phyloP scores from a whole-genome alignment of 2,797 vertebrate genomes.

The Clarias platycephalus region DNA sequence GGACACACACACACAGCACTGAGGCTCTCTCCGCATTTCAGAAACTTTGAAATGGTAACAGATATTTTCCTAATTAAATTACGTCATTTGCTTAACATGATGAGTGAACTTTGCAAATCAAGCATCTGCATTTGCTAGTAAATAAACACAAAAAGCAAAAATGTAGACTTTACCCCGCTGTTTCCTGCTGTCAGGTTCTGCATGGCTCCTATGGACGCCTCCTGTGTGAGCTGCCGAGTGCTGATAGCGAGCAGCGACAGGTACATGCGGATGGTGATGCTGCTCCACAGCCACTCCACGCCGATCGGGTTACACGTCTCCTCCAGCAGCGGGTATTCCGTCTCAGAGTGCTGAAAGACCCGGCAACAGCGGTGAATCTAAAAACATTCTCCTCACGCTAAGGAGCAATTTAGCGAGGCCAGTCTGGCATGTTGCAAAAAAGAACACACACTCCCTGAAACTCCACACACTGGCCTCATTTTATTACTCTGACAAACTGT shows the following conservation, averaged over 20 bases:
- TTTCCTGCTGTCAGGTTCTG: slow-evolving; percentile 91
- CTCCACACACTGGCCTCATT: not conserved
- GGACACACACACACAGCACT: too few species aligned
- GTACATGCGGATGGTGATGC: slow-evolving; percentile 87
- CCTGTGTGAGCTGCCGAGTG: slow-evolving; percentile 78
- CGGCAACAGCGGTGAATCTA: not conserved
- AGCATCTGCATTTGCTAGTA: not conserved
- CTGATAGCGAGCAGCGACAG: slow-evolving; percentile 89
- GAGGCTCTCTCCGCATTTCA: too few species aligned
- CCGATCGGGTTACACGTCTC: slow-evolving; percentile 84
- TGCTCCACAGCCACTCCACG: slow-evolving; percentile 87
- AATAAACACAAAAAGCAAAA: not conserved
- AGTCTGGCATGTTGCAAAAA: not conserved
- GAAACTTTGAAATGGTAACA: not conserved
- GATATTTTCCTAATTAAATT: not conserved
- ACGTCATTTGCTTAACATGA: not conserved
- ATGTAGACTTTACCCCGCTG: slow-evolving; percentile 69
- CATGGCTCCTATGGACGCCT: slow-evolving; percentile 87
- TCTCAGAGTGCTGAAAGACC: slow-evolving; percentile 53
- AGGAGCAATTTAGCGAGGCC: not conserved
- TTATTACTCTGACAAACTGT: not conserved
- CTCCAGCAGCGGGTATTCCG: slow-evolving; percentile 71
- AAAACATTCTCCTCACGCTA: not conserved
- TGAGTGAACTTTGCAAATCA: not conserved
- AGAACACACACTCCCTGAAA: not conserved